Percentiles rank a stretch among this genome's conserved stretches.
phyloP scores from a whole-genome alignment of 2,888 invertebrate species.

The Catocala sponsa region DNA sequence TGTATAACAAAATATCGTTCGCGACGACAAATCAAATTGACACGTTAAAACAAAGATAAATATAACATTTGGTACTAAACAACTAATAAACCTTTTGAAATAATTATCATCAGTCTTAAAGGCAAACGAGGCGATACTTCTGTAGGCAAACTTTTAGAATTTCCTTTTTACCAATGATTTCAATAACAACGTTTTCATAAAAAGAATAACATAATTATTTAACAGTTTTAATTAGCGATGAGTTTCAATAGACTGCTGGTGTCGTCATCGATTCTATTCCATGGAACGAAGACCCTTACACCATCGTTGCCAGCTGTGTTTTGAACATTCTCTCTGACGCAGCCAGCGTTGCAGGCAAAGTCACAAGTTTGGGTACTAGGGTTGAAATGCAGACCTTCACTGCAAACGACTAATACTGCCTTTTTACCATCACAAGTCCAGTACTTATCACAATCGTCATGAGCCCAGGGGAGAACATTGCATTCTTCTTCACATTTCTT shows the following conservation, averaged over 20 bases:
- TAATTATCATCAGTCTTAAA: too few relatives aligned
- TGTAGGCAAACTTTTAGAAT: too few relatives aligned
- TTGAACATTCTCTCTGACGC: conserved; percentile 55
- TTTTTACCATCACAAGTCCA: conserved; percentile 67
- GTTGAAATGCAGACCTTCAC: conserved; percentile 78
- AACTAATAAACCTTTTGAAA: too few relatives aligned
- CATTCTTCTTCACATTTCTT: conserved; percentile 60
- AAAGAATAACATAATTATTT: too few relatives aligned
- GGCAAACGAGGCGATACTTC: too few relatives aligned
- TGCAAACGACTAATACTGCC: conserved; percentile 59
- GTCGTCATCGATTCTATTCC: conserved; percentile 56
- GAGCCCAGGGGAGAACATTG: conserved; percentile 72
- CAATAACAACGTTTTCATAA: too few relatives aligned
- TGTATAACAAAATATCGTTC: too few relatives aligned
- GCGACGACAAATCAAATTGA: too few relatives aligned
- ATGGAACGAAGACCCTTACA: conserved; percentile 66
- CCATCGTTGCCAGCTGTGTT: conserved; percentile 55
- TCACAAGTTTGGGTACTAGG: conserved; percentile 67
- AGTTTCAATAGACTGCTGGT: conserved; percentile 17
- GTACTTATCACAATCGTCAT: conserved; percentile 76
- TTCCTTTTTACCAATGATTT: too few relatives aligned
- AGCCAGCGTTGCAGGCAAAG: conserved; percentile 69
- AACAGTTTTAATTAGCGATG: neutral
- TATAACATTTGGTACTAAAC: too few relatives aligned
- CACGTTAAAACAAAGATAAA: too few relatives aligned